phyloP scores from a whole-genome alignment of 2,113 vertebrate species.

The Scartelaos histophorus region DNA sequence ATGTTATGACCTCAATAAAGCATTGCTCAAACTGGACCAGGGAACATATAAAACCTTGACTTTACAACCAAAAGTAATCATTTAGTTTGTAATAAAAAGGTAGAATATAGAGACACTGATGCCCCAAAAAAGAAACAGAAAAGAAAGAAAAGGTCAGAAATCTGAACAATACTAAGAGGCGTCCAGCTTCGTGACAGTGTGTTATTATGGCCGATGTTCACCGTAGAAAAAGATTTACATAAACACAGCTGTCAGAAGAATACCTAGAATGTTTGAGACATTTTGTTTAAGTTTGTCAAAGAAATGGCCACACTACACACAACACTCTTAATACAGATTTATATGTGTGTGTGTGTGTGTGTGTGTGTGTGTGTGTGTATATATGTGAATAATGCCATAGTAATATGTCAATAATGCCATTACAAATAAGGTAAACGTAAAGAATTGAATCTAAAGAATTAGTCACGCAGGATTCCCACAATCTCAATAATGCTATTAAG shows the following conservation, averaged over 20 bases:
- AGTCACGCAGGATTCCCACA: conserved; percentile 34
- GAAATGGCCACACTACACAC: no score
- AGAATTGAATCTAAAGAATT: conserved; percentile 20
- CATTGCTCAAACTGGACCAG: conserved; percentile 27
- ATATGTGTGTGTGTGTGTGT: no score
- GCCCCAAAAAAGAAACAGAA: background rate
- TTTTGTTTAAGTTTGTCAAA: no score
- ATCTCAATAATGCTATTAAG: conserved; percentile 52
- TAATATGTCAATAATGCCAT: no score
- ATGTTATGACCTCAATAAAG: conserved; percentile 35
- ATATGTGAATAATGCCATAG: no score
- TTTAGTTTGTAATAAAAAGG: conserved; percentile 20
- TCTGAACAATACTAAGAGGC: background rate
- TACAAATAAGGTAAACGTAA: no score
- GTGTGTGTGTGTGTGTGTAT: no score
- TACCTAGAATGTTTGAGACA: background rate
- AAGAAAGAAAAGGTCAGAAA: background rate
- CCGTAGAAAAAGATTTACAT: background rate
- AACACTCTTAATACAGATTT: no score
- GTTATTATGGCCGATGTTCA: background rate
- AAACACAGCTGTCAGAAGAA: background rate
- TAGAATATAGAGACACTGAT: background rate
- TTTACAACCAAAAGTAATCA: conserved; percentile 19
- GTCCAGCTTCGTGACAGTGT: background rate
- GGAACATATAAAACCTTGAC: conserved; percentile 7